Conservation (phyloP, 2,797 vertebrate genomes). For the Acridotheres tristis region DNA sequence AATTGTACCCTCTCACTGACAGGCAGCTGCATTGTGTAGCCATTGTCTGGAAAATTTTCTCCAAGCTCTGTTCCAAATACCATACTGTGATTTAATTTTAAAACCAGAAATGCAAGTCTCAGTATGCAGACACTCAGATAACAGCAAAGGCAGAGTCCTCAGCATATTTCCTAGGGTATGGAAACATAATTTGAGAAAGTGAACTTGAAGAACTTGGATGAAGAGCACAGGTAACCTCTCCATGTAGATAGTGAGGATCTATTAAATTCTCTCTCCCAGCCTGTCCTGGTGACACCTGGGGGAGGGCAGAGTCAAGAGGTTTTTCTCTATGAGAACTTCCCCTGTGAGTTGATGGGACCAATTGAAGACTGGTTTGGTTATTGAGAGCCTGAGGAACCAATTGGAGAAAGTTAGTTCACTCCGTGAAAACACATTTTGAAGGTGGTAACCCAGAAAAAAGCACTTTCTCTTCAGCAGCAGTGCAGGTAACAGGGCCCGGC, state of each 20-base stretch:
- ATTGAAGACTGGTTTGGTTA: too few species aligned
- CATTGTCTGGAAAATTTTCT: not conserved
- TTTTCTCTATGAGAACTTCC: too few species aligned
- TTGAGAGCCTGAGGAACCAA: too few species aligned
- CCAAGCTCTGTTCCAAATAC: not conserved
- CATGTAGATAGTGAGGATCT: not conserved
- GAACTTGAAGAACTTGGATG: not conserved
- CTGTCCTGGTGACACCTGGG: too few species aligned
- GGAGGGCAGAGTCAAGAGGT: too few species aligned
- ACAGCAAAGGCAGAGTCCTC: not conserved
- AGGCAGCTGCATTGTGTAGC: not conserved
- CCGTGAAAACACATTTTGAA: too few species aligned
- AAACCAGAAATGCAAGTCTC: not conserved
- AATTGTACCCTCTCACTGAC: not conserved
- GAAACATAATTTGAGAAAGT: not conserved
- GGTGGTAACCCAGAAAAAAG: too few species aligned
- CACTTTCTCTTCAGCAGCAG: too few species aligned
- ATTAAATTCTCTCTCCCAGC: not conserved
- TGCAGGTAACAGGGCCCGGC: too few species aligned
- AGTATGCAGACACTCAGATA: not conserved
- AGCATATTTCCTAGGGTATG: not conserved
- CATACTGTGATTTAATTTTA: not conserved
- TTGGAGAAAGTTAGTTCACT: too few species aligned
- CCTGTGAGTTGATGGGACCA: too few species aligned
- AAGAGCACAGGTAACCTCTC: not conserved